Conservation (phyloP, 2,888 invertebrate genomes). For the Sepiola atlantica region DNA sequence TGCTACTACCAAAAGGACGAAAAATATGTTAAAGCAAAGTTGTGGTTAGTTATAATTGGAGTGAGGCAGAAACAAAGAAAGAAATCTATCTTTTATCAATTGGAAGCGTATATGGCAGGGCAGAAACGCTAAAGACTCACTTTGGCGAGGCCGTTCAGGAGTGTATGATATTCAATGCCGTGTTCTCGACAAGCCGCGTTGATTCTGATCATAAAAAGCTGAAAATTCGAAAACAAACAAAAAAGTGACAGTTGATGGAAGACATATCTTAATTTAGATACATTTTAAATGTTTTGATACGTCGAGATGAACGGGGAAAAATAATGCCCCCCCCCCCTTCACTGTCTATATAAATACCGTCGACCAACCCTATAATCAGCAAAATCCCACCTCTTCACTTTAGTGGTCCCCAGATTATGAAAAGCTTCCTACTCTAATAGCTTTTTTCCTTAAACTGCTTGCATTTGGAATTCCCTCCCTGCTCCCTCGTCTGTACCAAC, state of each 20-base stretch:
- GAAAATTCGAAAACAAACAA: slow-evolving; percentile 49
- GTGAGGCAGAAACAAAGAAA: not conserved
- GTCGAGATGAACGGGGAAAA: too few species aligned
- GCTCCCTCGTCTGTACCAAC: too few species aligned
- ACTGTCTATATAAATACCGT: too few species aligned
- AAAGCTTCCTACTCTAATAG: too few species aligned
- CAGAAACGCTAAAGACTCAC: slow-evolving; percentile 55
- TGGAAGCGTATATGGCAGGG: not conserved
- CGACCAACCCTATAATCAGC: too few species aligned
- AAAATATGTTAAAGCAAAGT: too few species aligned
- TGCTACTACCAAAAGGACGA: too few species aligned
- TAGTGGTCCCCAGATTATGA: too few species aligned
- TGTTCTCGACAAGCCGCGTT: slow-evolving; percentile 71
- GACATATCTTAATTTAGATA: not conserved
- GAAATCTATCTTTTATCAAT: not conserved
- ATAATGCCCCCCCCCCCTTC: too few species aligned
- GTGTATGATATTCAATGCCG: slow-evolving; percentile 64
- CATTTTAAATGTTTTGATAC: not conserved
- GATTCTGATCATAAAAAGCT: slow-evolving; percentile 68
- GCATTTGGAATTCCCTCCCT: too few species aligned
- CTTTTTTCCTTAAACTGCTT: too few species aligned
- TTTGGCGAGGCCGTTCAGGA: slow-evolving; percentile 66
- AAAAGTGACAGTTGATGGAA: not conserved
- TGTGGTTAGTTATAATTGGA: not conserved
- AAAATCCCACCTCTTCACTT: too few species aligned